A percentile compares a stretch with the other conserved stretches of the same genome.
Evolutionary conservation across 2,113 vertebrate species (phyloP).

Genomic region (Trogon melanurus): DNA sequence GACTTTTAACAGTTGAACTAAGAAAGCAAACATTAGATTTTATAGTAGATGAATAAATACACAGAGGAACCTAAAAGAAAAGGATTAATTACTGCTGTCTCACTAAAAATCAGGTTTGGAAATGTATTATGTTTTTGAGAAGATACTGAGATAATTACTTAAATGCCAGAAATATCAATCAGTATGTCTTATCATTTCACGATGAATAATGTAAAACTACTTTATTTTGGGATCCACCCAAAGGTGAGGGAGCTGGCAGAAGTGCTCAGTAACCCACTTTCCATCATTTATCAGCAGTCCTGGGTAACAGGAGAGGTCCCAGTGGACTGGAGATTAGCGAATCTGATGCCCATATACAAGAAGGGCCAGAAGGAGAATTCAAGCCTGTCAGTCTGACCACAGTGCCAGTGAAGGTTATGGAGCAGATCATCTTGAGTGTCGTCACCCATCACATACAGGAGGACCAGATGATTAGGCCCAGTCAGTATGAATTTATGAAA

Average conservation of each 20-base stretch:
- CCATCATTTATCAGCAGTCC: background rate
- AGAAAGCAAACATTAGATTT: background rate
- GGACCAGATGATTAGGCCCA: too few species aligned
- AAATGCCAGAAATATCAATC: background rate
- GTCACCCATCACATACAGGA: too few species aligned
- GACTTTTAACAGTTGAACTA: background rate
- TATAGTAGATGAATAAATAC: background rate
- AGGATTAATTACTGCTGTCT: background rate
- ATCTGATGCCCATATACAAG: too few species aligned
- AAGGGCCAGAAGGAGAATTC: background rate
- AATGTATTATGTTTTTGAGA: background rate
- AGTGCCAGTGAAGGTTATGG: background rate
- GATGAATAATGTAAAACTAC: background rate
- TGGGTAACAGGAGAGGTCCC: background rate
- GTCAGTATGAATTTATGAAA: too few species aligned
- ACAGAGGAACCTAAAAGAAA: background rate
- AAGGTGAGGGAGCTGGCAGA: background rate
- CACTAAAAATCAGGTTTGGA: background rate
- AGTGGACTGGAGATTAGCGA: background rate
- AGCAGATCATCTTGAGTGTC: too few species aligned
- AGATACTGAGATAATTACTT: background rate
- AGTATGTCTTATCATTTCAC: background rate
- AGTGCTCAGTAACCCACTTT: background rate
- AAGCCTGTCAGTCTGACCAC: background rate
- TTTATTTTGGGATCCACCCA: background rate